Conservation (phyloP, 2,888 invertebrate species). For the Coelopa pilipes region DNA sequence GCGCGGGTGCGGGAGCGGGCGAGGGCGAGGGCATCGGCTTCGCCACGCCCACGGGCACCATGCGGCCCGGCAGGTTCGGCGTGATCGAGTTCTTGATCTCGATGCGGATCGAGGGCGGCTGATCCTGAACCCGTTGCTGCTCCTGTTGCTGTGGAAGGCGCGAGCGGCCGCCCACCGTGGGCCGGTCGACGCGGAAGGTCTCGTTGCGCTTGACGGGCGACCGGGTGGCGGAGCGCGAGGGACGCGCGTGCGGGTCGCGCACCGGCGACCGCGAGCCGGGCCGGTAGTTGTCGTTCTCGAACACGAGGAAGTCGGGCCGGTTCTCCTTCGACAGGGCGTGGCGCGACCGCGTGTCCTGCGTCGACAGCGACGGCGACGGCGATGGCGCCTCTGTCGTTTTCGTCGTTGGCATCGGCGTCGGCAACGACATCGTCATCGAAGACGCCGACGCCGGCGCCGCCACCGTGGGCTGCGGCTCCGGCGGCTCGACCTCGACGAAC, state of each 20-base stretch:
- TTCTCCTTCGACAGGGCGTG: conserved; percentile 49
- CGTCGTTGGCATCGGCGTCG: neutral
- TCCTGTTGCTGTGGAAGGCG: conserved; percentile 63
- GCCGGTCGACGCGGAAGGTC: conserved; percentile 55
- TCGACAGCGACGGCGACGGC: too few species aligned
- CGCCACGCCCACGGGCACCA: conserved; percentile 65
- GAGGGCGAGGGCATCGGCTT: conserved; percentile 61
- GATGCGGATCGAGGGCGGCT: conserved; percentile 59
- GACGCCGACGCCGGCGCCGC: neutral
- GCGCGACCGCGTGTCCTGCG: neutral
- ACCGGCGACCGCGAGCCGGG: conserved; percentile 63
- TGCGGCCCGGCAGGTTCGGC: conserved; percentile 61
- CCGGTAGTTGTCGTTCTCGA: conserved; percentile 63
- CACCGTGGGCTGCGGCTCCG: conserved; percentile 21
- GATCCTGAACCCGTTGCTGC: neutral
- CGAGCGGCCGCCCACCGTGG: conserved; percentile 46
- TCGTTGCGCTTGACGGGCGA: conserved; percentile 58
- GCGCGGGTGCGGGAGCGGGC: neutral
- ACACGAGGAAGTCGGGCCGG: conserved; percentile 57
- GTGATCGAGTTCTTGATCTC: conserved; percentile 65
- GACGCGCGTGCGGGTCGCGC: conserved; percentile 50
- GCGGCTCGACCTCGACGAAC: conserved; percentile 64
- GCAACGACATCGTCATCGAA: neutral
- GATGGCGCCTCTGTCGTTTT: too few species aligned
- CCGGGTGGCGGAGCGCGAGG: conserved; percentile 48